A percentile compares a stretch with the other conserved stretches of the same genome.
phyloP scores from a whole-genome alignment of 2,113 vertebrate species.

The Neolamprologus sp. region DNA sequence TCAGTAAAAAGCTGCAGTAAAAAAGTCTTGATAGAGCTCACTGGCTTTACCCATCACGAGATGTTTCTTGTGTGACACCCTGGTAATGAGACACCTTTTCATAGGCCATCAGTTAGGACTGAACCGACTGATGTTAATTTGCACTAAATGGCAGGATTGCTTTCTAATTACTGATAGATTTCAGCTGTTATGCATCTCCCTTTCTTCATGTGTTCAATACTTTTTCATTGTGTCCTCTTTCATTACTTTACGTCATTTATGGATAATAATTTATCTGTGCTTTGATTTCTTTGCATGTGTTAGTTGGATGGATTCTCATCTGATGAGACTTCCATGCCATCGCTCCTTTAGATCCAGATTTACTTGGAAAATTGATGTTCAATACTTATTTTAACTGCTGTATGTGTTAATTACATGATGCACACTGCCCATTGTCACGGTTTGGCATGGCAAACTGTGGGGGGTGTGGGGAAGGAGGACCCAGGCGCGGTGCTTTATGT shows the following conservation, averaged over 20 bases:
- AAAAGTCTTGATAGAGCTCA: not conserved
- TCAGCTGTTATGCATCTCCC: not conserved
- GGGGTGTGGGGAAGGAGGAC: no score
- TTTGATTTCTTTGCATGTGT: not conserved
- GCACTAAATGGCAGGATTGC: not conserved
- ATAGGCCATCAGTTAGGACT: not conserved
- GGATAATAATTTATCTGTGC: not conserved
- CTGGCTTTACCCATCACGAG: not conserved
- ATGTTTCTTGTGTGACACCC: not conserved
- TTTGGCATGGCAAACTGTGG: no score
- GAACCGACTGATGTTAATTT: not conserved
- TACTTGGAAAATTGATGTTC: not conserved
- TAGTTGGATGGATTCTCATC: not conserved
- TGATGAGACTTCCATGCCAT: not conserved
- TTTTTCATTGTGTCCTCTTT: not conserved
- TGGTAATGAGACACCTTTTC: not conserved
- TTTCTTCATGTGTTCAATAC: not conserved
- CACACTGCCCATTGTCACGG: not conserved
- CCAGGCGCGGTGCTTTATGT: no score
- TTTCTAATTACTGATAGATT: not conserved
- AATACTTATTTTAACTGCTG: not conserved
- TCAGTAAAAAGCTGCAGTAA: not conserved
- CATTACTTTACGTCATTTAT: not conserved
- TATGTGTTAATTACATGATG: not conserved
- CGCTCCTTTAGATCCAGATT: not conserved